A percentile compares a stretch with the other conserved stretches of the same genome.
These are phyloP conservation scores for Prolemur simus DNA, from an alignment of 2,113 vertebrate genomes.

Conservation along the genomic window DNA sequence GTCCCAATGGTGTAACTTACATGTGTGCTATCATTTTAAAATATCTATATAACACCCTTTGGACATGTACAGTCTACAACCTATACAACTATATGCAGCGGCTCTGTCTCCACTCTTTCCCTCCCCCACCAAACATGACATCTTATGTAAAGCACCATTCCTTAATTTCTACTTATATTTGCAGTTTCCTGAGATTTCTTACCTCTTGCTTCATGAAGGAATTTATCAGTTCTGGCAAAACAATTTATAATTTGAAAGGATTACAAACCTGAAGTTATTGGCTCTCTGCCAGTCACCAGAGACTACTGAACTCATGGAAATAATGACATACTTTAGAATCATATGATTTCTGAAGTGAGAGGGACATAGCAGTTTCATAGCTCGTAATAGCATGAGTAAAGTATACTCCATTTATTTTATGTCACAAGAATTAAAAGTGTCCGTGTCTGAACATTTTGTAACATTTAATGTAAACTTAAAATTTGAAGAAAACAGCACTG, in stretches of 20 bases:
- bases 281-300: background rate
- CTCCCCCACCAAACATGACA: background rate
- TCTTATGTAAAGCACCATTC: background rate
- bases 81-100: background rate
- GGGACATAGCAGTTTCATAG: background rate
- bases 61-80: background rate
- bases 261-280: background rate
- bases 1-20: background rate
- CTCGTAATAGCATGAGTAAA: background rate
- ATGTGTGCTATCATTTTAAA: background rate
- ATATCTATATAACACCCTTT: background rate
- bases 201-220: background rate
- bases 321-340: background rate
- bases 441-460: background rate
- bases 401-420: background rate
- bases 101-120: fast-evolving
- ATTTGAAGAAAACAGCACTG: background rate
- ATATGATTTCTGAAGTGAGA: background rate
- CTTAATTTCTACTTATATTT: background rate
- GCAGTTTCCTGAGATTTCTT: background rate
- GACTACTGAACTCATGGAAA: background rate
- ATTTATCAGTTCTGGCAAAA: background rate
- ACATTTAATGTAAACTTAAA: background rate
- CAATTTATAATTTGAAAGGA: background rate
- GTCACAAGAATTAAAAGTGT: background rate